phyloP scores from a whole-genome alignment of 2,797 vertebrate genomes.

The Pangasius djambal region DNA sequence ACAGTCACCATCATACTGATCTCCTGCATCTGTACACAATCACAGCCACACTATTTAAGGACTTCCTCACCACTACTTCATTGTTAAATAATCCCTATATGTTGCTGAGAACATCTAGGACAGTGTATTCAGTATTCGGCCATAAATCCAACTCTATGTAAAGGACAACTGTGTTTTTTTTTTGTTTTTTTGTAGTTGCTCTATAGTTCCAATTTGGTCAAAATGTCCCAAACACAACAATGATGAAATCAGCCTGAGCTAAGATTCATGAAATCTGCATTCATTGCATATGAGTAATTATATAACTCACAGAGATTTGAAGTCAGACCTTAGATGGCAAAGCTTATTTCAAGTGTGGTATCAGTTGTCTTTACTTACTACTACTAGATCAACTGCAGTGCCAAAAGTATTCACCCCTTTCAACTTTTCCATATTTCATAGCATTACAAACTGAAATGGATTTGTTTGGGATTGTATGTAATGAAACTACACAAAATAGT shows the following conservation, averaged over 20 bases:
- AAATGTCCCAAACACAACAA: not conserved
- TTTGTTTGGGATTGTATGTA: not conserved
- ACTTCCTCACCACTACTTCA: not conserved
- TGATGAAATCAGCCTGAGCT: not conserved
- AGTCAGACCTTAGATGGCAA: not conserved
- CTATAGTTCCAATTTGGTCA: not conserved
- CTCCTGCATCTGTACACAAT: not conserved
- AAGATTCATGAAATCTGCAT: not conserved
- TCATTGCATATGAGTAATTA: not conserved
- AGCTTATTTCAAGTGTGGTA: not conserved
- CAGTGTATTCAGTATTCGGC: not conserved
- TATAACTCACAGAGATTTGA: not conserved
- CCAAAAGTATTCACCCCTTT: not conserved
- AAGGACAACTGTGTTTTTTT: not conserved
- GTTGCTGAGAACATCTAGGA: not conserved
- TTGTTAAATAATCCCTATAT: not conserved
- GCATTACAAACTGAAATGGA: not conserved
- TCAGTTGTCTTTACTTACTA: not conserved
- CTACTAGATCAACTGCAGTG: not conserved
- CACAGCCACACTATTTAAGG: not conserved
- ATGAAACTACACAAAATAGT: not conserved
- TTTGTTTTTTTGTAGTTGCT: not conserved
- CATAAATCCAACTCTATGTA: not conserved
- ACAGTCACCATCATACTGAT: not conserved
- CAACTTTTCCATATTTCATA: not conserved